These are phyloP conservation scores for Erebia aethiops DNA, from an alignment of 2,888 invertebrate species.

Conservation along the genomic window DNA sequence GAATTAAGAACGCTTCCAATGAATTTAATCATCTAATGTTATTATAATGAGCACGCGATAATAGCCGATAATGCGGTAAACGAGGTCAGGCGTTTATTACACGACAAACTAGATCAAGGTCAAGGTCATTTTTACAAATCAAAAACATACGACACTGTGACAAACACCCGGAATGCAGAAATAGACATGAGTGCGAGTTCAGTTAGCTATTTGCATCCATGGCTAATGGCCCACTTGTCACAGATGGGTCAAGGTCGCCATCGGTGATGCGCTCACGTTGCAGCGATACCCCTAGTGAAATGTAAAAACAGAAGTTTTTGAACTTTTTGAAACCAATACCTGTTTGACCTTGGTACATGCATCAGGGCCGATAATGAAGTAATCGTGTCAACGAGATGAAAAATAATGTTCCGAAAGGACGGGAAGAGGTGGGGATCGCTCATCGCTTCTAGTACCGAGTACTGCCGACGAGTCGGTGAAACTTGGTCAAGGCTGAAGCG, in stretches of 20 bases:
- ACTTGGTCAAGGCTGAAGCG: constrained; percentile 80
- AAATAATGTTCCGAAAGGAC: constrained; percentile 63
- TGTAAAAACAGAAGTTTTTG: not conserved
- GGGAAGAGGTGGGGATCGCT: constrained; percentile 81
- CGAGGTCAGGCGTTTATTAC: constrained; percentile 80
- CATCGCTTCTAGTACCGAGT: constrained; percentile 77
- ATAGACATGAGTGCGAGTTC: constrained; percentile 65
- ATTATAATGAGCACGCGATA: constrained; percentile 71
- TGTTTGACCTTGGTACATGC: constrained; percentile 62
- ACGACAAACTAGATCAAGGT: constrained; percentile 80
- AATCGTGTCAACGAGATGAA: constrained; percentile 74
- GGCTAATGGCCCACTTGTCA: constrained; percentile 68
- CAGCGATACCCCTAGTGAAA: not conserved
- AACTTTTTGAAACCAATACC: constrained; percentile 39
- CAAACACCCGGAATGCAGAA: constrained; percentile 69
- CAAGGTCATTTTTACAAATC: constrained; percentile 82
- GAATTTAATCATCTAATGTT: constrained; percentile 59
- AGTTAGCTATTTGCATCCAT: constrained; percentile 68
- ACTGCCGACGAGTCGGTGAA: constrained; percentile 62
- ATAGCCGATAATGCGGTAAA: constrained; percentile 76
- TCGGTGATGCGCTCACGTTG: constrained; percentile 32
- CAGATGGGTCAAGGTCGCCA: constrained; percentile 78
- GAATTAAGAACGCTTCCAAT: constrained; percentile 47
- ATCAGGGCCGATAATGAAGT: constrained; percentile 65
- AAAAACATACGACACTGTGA: constrained; percentile 72